Conservation (phyloP, 2,888 invertebrate species). For the Drosophila siamana region DNA sequence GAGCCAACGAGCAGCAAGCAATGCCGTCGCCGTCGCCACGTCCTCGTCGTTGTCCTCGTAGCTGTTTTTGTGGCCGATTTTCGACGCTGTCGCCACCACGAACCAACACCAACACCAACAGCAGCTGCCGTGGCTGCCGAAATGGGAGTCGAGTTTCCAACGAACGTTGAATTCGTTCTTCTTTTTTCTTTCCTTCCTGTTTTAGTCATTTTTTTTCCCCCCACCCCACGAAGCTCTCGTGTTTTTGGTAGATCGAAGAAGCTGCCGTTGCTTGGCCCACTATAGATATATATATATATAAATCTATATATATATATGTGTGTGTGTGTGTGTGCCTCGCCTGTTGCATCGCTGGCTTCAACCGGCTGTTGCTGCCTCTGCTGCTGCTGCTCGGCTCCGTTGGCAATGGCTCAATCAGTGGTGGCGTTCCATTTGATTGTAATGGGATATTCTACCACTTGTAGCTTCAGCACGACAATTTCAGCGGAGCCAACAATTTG, state of each 20-base stretch:
- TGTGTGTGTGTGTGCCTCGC: conserved; percentile 34
- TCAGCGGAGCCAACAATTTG: conserved; percentile 14
- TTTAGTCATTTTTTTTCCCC: conserved; percentile 42
- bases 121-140: conserved; percentile 25
- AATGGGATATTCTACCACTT: conserved; percentile 73
- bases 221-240: conserved; percentile 52
- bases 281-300: no score
- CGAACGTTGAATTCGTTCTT: conserved; percentile 71
- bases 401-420: conserved; percentile 78
- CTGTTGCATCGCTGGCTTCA: conserved; percentile 55
- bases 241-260: conserved; percentile 75
- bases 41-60: conserved; percentile 27
- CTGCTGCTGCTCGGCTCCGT: conserved; percentile 1
- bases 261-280: conserved; percentile 30
- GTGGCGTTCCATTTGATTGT: conserved; percentile 75
- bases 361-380: conserved; percentile 43
- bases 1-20: conserved; percentile 76
- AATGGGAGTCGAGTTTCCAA: conserved; percentile 59
- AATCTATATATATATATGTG: no score
- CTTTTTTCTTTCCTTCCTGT: conserved; percentile 46
- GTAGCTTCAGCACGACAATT: conserved; percentile 60
- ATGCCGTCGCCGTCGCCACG: background rate
- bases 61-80: conserved; percentile 81
- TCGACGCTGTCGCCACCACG: conserved; percentile 62
- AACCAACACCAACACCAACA: background rate